Evolutionary conservation across 2,113 vertebrate species (phyloP), one percentile per base, ranked within the genome.

Genomic region (Burhinus bistriatus): DNA sequence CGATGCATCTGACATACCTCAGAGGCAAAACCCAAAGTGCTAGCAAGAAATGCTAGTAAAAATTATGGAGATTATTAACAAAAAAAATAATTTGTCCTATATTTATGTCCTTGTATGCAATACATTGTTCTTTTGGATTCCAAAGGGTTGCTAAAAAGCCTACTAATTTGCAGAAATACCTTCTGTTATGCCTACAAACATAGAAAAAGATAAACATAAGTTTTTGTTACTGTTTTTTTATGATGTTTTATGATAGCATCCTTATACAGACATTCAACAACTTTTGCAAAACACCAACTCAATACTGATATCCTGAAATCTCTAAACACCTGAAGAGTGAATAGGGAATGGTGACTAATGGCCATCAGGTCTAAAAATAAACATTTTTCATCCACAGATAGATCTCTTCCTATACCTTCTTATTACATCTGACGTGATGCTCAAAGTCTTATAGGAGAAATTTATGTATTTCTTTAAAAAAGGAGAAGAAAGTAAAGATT

Each of bases 281-380:
- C 52, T 72, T 78, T 51, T 84, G 81, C 44, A 83, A 89, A 94
- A 79, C 68, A 87, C 9, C 45, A 90, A 9, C 57, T 69, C 34
- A 30, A 23, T 54, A n/a, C 20, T 51, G 69, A 84, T 90, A 64
- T 32, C 25, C 62, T 92, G 58, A 86, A 85, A 76, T 80, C 38
- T 84, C 65, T 55, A 26, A 94, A 70, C n/a, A 88, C 45, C 18
- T 83, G 38, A 90, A 89, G 27, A 78, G 13, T 5, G 16, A 72
- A 90, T 61, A 68, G 4, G 12, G 27, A 93, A 84, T 75, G 86
- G 40, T 95, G 77, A 87, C 55, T 95, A 83, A 80, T 79, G 52
- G 55, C 70, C 59, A 68, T 72, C 36, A 76, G 57, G 22, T 79
- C 42, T 70, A 85, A 92, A 87, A 86, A 75, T 90, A 90, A 92